A percentile compares a stretch with the other conserved stretches of the same genome.
phyloP scores from a whole-genome alignment of 92 coral and sea anemone genomes.

The Montipora capitata region DNA sequence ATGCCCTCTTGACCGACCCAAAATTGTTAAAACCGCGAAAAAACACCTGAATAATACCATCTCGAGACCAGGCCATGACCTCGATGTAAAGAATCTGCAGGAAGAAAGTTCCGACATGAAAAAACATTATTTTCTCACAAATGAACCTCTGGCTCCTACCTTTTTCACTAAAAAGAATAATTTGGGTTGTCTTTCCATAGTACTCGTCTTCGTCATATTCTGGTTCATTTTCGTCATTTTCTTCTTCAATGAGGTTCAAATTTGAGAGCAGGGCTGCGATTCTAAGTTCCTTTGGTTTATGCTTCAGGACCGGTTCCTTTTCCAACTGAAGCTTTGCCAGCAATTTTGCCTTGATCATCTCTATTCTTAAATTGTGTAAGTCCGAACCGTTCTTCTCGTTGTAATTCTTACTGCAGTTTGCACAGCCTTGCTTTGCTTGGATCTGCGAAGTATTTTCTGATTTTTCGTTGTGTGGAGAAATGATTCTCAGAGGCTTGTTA shows the following conservation, averaged over 20 bases:
- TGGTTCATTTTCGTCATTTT: not conserved
- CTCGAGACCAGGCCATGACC: conserved; percentile 41
- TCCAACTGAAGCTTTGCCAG: conserved; percentile 71
- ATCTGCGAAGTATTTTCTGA: not conserved
- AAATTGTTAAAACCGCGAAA: conserved; percentile 7
- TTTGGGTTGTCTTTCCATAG: conserved; percentile 43
- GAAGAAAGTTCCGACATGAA: conserved; percentile 5
- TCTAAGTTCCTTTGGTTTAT: conserved; percentile 39
- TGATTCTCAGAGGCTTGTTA: not conserved
- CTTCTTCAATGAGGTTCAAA: conserved; percentile 72
- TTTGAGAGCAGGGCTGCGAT: conserved; percentile 64
- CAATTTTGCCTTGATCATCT: conserved; percentile 70
- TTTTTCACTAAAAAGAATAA: conserved; percentile 63
- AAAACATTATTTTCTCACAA: not conserved
- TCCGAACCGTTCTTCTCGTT: conserved; percentile 3
- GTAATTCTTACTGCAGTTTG: not conserved
- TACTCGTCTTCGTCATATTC: conserved; percentile 18
- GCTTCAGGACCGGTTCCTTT: conserved; percentile 57
- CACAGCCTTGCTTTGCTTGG: not conserved
- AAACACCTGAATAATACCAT: conserved; percentile 17
- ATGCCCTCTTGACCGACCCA: conserved; percentile 52
- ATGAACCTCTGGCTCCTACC: conserved; percentile 41
- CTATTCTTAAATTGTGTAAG: conserved; percentile 67
- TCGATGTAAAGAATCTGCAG: conserved; percentile 24
- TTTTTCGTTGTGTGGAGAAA: not conserved